Evolutionary conservation across 2,888 invertebrate species (phyloP), one percentile per base, ranked within the genome.

Genomic region (Reticulitermes lucifugus): DNA sequence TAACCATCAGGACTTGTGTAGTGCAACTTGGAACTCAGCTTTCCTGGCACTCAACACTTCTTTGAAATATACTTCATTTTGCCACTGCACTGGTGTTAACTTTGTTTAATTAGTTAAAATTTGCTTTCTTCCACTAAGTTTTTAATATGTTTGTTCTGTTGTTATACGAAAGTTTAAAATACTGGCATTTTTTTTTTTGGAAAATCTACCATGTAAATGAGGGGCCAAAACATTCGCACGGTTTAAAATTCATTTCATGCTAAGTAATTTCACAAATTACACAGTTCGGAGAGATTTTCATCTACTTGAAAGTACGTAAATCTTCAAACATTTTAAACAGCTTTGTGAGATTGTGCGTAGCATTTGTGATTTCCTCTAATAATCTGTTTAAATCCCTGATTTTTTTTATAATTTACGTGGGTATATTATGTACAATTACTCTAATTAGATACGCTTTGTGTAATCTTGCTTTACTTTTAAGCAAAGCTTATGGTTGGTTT

Each of bases 1-100:
- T 41, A 41, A 12, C 81, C 41, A 41, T 65, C 81, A 70, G 70
- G 41, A 70, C 81, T 81, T 43, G n/a, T 43, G 60, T 35, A 29
- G 51, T 51, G 14, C 1, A 10, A 25, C 65, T 60, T 60, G 21
- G 9, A 60, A 60, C 25, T 65, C 35, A 35, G 35, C 35, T 35
- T 35, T 35, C 35, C 35, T 35, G 35, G 35, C 35, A 4, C 60
- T 60, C 18, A 60, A n/a, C 21, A 18, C 25, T 12, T 65, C 65
- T 65, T n/a, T 25, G 65, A 25, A 25, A 65, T 65, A 25, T 25
- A 65, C 65, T n/a, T 6, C 25, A 65, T 65, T 65, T n/a, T 6
- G 65, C n/a, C 65, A 5, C n/a, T 4, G 7, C 25, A 65, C 25
- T 65, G 9, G 25, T 65, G 65, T 65, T n/a, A 65, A 65, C 65